Base-by-base conservation (phyloP, 2,888 invertebrate species). In the Folsomia candida region DNA sequence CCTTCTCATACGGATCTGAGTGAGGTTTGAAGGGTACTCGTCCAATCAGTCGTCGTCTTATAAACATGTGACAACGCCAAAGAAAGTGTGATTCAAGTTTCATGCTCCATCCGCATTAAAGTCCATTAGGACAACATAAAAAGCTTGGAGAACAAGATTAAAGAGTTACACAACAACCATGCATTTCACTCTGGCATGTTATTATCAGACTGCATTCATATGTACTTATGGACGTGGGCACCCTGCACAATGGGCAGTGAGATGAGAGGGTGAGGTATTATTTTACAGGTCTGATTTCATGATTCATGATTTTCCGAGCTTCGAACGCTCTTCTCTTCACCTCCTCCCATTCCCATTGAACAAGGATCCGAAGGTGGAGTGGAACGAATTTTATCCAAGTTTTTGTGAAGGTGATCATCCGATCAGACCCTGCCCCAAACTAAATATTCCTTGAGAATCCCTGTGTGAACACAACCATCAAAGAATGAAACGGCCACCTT, bases 401-500 rank as follows among this genome's bases (percentile, higher is more conserved):
- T 6, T 20, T 20, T 54, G 4, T 54, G 54, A 54, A 65, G 60
- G 72, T 54, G 54, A 20, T 54, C 22, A 54, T 66, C 62, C 66
- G 67, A 69, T 69, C 69, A 67, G 66, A 72, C 28, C 68, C 68
- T 63, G 72, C 68, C 68, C 68, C 68, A 25, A 51, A 20, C 14
- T 18, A 68, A 63, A 62, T 66, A 72, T 60, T 37, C 51, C 60
- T 18, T 60, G 60, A 20, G 37, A 37, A 37, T 37, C 37, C 37
- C 37, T 37, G 37, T 37, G 37, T 22, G 62, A 63, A 68, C 2
- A 14, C 26, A 62, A 47, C 22, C 51, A 69, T 57, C 57, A 64
- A 65, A 37, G 37, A 37, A 37, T 9, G 37, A 14, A n/a, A n/a
- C 22, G 27, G 29, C n/a, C 27, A 20, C 22, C 29, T 26, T 28